Evolutionary conservation across 2,113 vertebrate genomes (phyloP).

Genomic region (Nannospalax galili): DNA sequence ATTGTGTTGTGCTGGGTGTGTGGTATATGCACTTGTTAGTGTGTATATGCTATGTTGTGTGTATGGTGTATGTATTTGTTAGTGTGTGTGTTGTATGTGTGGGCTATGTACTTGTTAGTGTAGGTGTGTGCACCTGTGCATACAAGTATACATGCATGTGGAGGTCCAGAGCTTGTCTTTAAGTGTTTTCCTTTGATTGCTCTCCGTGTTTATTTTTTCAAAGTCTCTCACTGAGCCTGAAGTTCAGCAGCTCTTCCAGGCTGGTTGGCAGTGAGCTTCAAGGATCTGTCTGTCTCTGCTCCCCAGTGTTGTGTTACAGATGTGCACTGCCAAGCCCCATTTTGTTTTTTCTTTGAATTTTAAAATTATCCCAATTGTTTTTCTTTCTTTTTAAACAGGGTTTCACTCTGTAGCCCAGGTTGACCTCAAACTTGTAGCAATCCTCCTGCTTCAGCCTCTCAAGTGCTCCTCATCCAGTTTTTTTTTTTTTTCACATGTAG

Average conservation of each 20-base stretch:
- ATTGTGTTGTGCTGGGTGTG: not conserved
- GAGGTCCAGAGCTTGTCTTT: too few relatives aligned
- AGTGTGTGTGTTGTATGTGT: too few relatives aligned
- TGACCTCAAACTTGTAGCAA: too few relatives aligned
- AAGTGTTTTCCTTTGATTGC: not conserved
- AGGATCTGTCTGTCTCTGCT: not conserved
- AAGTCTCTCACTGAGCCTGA: not conserved
- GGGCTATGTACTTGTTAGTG: too few relatives aligned
- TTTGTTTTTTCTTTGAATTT: not conserved
- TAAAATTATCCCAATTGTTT: too few relatives aligned
- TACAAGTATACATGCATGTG: not conserved
- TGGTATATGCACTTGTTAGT: not conserved
- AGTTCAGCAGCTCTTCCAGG: not conserved
- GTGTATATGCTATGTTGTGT: not conserved
- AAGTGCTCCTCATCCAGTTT: too few relatives aligned
- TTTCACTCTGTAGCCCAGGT: too few relatives aligned
- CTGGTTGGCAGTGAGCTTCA: not conserved
- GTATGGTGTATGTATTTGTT: not conserved
- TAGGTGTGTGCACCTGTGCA: too few relatives aligned
- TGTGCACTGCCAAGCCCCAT: not conserved
- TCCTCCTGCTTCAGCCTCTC: too few relatives aligned
- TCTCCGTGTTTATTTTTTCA: not conserved
- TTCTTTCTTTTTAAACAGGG: too few relatives aligned
- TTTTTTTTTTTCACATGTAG: too few relatives aligned
- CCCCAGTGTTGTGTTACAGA: not conserved